Conservation (phyloP, 1,140 invertebrate species). For the Dermatophagoides farinae region DNA sequence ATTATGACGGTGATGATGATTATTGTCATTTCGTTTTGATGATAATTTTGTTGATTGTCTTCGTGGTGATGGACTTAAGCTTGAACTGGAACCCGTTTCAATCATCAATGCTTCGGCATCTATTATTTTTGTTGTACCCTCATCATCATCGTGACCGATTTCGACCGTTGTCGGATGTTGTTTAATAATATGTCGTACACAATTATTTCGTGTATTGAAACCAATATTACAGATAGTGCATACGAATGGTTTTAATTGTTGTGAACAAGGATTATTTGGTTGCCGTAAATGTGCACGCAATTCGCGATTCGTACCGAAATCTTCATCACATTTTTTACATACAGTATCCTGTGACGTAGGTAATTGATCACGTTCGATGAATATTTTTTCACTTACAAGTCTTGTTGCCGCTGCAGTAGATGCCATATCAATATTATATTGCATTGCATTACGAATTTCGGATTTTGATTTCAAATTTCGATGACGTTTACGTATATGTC, state of each 20-base stretch:
- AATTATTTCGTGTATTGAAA: slow-evolving; percentile 30
- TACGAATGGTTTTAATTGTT: slow-evolving; percentile 25
- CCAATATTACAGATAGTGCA: slow-evolving; percentile 26
- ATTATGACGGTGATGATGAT: not conserved
- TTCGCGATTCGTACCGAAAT: slow-evolving; percentile 29
- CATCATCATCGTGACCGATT: not conserved
- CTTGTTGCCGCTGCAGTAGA: not conserved
- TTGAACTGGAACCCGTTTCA: not conserved
- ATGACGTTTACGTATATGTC: slow-evolving; percentile 49
- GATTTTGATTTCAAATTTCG: slow-evolving; percentile 44
- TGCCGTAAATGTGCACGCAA: slow-evolving; percentile 28
- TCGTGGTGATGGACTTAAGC: not conserved
- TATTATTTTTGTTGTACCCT: not conserved
- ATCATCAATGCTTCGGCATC: not conserved
- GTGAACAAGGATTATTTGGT: slow-evolving; percentile 25
- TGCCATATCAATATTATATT: slow-evolving; percentile 20
- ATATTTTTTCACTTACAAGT: not conserved
- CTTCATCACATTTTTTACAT: slow-evolving; percentile 29
- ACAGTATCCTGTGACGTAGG: slow-evolving; percentile 23
- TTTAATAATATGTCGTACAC: slow-evolving; percentile 28
- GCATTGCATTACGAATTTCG: slow-evolving; percentile 21
- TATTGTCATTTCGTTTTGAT: no score
- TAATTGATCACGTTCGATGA: slow-evolving; percentile 11
- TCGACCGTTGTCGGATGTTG: slow-evolving; percentile 25
- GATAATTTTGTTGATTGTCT: not conserved